Evolutionary conservation across 2,888 invertebrate genomes (phyloP).

Genomic region (Lycia hirtaria): DNA sequence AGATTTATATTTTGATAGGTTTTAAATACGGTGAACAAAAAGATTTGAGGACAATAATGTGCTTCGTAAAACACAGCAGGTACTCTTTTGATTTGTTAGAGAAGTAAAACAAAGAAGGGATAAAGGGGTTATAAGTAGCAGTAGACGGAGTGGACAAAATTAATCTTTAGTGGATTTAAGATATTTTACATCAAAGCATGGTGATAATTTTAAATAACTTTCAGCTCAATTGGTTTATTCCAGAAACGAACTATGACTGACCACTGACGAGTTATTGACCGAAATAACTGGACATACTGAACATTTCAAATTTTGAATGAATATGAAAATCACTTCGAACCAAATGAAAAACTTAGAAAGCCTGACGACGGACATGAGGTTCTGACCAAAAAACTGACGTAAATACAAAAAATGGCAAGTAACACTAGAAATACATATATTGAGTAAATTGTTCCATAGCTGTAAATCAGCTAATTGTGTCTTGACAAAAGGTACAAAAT

Average conservation of each 20-base stretch:
- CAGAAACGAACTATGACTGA: conserved; percentile 33
- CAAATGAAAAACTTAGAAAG: background rate
- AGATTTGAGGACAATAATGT: too few relatives aligned
- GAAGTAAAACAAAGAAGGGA: too few relatives aligned
- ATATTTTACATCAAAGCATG: conserved; percentile 1
- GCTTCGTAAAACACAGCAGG: too few relatives aligned
- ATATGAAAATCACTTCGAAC: background rate
- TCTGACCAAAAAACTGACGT: background rate
- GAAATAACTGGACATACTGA: conserved; percentile 9
- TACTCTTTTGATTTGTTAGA: too few relatives aligned
- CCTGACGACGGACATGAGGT: background rate
- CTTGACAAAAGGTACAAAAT: conserved; percentile 33
- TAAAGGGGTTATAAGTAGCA: too few relatives aligned
- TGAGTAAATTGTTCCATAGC: too few relatives aligned
- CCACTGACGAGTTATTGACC: conserved; percentile 6
- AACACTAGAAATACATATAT: too few relatives aligned
- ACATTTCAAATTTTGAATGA: background rate
- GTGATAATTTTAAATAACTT: conserved; percentile 23
- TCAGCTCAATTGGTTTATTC: conserved; percentile 35
- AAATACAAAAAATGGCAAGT: too few relatives aligned
- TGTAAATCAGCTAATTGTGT: background rate
- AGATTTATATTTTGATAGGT: too few relatives aligned
- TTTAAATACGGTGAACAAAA: too few relatives aligned
- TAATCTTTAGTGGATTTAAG: background rate
- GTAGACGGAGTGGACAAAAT: background rate